Conservation (phyloP, 2,888 invertebrate species). For the Ctena decussata region DNA sequence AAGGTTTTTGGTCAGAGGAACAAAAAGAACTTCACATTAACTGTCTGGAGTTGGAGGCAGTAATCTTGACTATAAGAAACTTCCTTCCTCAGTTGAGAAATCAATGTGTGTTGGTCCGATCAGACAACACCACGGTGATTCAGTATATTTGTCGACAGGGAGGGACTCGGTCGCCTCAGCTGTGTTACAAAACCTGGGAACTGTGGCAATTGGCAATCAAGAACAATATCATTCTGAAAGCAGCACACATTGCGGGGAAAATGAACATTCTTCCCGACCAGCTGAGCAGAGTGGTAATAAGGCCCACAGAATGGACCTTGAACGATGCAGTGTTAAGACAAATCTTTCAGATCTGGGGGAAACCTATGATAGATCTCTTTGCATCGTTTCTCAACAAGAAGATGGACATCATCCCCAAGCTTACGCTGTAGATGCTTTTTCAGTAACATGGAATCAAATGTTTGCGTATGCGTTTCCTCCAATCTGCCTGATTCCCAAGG, state of each 20-base stretch:
- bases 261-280: constrained; percentile 39
- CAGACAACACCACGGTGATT: constrained; percentile 53
- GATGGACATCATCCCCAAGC: constrained; percentile 35
- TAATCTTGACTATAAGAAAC: constrained; percentile 19
- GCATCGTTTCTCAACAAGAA: constrained; percentile 42
- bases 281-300: constrained; percentile 26
- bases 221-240: constrained; percentile 10
- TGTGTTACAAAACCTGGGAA: constrained; percentile 52
- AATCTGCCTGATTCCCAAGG: constrained; percentile 41
- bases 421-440: constrained; percentile 31
- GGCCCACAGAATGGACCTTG: constrained; percentile 42
- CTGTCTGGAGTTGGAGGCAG: constrained; percentile 59
- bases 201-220: constrained; percentile 44
- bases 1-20: constrained; percentile 32
- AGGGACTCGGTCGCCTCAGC: constrained; percentile 45
- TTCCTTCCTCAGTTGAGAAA: constrained; percentile 29
- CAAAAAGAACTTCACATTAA: constrained; percentile 47
- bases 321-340: constrained; percentile 1
- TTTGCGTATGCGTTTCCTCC: constrained; percentile 59
- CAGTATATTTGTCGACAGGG: constrained; percentile 58
- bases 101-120: constrained; percentile 40
- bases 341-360: constrained; percentile 8
- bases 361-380: constrained; percentile 41
- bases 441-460: constrained; percentile 5
- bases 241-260: constrained; percentile 41